Base-by-base conservation (phyloP, 2,797 vertebrate species). In the Danio albolineatus region DNA sequence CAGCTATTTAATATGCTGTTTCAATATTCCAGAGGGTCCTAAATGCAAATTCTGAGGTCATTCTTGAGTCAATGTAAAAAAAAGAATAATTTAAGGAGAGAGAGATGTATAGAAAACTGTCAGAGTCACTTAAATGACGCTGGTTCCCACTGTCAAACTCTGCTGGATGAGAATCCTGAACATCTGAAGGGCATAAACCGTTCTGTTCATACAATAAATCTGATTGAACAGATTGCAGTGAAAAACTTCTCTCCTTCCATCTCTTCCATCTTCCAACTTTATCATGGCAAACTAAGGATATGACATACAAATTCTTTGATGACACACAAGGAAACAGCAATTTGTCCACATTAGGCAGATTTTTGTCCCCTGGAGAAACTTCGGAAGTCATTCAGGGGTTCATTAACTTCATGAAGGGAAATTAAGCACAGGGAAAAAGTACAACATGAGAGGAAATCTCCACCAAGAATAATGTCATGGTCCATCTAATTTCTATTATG, bases 41-140 rank as follows among this genome's bases (percentile, higher is more conserved):
- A 93, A 93, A 93, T 93, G 92, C 89, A 90, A 92, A 94, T 94
- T 87, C 59, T n/a, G 89, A 89, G 92, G 92, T 94, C 91, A 93
- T 74, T 82, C 78, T 91, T 80, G 91, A 94, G 92, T 92, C 92
- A 93, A 84, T 72, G 49, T 78, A 83, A 80, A 83, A 89, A 88
- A 82, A 91, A 89, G 77, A 81, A 83, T 71, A 28, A 28, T 83
- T 69, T 72, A 39, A 72, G 39, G 53, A 72, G 41, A 73, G 54
- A 73, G 54, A 57, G 70, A 57, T 57, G 13, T 44, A 72, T 21
- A 43, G 41, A 12, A 44, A 43, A 43, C n/a, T 56, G 69, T 43
- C 69, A 56, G 17, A 44, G 8, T 4, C 8, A 28, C 17, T 72
- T 44, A 57, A 72, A 71, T 54, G 7, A 43, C 71, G 38, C 7